Conservation (phyloP, 2,797 vertebrate genomes). For the Loris lydekkerianus region DNA sequence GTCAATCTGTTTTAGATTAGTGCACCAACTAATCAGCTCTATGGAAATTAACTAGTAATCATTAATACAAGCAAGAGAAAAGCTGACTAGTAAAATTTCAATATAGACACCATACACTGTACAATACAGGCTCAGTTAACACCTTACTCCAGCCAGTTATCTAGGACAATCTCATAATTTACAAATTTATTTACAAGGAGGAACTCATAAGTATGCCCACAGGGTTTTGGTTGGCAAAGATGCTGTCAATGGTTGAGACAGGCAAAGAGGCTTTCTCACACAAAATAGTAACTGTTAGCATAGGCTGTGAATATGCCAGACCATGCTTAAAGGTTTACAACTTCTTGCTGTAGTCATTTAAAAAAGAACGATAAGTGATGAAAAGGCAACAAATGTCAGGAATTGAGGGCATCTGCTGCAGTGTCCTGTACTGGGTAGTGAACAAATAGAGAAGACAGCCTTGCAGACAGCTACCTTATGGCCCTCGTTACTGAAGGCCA, state of each 20-base stretch:
- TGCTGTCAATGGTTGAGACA: background rate
- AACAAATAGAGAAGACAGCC: background rate
- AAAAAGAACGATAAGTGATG: background rate
- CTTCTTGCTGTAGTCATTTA: constrained; percentile 72
- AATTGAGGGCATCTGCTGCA: background rate
- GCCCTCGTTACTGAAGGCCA: background rate
- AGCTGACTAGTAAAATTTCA: background rate
- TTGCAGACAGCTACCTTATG: constrained; percentile 30
- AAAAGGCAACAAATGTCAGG: constrained; percentile 40
- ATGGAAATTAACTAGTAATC: background rate
- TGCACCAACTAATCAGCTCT: background rate
- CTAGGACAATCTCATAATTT: background rate
- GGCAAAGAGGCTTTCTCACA: background rate
- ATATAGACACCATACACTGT: rapidly evolving
- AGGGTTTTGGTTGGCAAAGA: background rate
- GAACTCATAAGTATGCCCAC: background rate
- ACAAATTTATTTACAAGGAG: background rate
- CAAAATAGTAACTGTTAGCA: background rate
- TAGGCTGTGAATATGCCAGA: background rate
- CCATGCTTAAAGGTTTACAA: constrained; percentile 48
- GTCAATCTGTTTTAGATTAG: background rate
- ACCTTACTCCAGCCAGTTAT: background rate
- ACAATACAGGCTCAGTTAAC: background rate
- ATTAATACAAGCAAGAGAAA: background rate
- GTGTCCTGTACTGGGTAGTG: background rate